phyloP scores from a whole-genome alignment of 30 jellyfish, hydroid and myxozoan genomes.

The Phacellophora camtschatica region DNA sequence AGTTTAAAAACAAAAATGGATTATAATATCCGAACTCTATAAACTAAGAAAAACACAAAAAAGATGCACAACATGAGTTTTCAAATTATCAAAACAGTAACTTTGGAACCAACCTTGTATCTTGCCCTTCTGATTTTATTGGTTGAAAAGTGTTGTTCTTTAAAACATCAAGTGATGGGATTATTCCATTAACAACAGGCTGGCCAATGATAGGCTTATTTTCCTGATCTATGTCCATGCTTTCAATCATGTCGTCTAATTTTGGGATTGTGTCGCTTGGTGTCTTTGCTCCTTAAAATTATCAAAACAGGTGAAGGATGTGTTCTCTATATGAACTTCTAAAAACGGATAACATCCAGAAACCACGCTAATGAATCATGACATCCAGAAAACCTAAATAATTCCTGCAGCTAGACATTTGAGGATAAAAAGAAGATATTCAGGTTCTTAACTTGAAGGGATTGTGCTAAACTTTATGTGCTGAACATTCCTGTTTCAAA shows the following conservation, averaged over 20 bases:
- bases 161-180: conserved; percentile 52
- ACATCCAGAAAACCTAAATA: too few relatives aligned
- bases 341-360: too few relatives aligned
- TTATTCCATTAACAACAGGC: conserved; percentile 52
- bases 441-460: too few relatives aligned
- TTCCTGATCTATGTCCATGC: conserved; percentile 51
- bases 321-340: too few relatives aligned
- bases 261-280: conserved; percentile 69
- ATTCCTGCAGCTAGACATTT: too few relatives aligned
- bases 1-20: too few relatives aligned
- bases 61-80: neutral
- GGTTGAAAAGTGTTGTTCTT: conserved; percentile 63
- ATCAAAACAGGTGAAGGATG: too few relatives aligned
- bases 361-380: too few relatives aligned
- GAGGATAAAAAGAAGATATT: too few relatives aligned
- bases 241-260: conserved; percentile 43
- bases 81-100: neutral
- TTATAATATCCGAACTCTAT: too few relatives aligned
- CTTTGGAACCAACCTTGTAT: conserved; percentile 39
- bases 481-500: too few relatives aligned
- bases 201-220: conserved; percentile 54
- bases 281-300: conserved; percentile 63
- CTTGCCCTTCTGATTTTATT: conserved; percentile 76
- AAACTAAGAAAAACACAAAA: neutral
- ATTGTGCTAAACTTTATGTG: too few relatives aligned